Base-by-base conservation (phyloP, 2,113 vertebrate genomes). In the Alexandromys fortis region DNA sequence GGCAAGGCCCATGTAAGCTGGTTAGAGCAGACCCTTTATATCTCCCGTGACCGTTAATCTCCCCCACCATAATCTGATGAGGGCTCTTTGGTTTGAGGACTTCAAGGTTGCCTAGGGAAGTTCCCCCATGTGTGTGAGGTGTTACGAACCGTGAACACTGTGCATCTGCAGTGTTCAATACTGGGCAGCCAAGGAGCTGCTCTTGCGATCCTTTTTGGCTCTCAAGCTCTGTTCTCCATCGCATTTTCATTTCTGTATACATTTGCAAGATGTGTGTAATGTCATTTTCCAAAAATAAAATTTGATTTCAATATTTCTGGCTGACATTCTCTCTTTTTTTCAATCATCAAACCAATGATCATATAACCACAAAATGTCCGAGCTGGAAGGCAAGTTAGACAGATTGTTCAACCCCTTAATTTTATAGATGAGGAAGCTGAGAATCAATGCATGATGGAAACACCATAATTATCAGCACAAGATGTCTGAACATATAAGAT, bases 221-320 rank as follows among this genome's bases (percentile, higher is more conserved):
- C 98, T 98, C 97, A 98, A 94, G 98, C 98, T 98, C 98, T 98
- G 98, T 98, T 98, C 97, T 89, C 97, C 98, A 98, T 98, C 97
- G 97, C 98, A 98, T 98, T 98, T 97, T 98, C 98, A 99, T 99
- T 98, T 98, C 98, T 98, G 98, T 99, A 98, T 99, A 98, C 98
- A 99, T 99, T 99, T 98, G 98, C 98, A 99, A 99, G 98, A 98
- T 98, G 98, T 98, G 98, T 99, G 98, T 99, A 98, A 98, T 98
- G 98, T 98, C 98, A 98, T 99, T 99, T 99, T 98, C 98, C 98
- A 98, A 98, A 98, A 99, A 99, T 99, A 99, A 99, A 99, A 98
- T 97, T 98, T 98, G 98, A 98, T 98, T 99, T 98, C 98, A 98
- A 97, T 98, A 98, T 97, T 98, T 98, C 98, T 96, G 98, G 94